Base-by-base conservation (phyloP, 1,140 invertebrate species). In the Euschistus heros region DNA sequence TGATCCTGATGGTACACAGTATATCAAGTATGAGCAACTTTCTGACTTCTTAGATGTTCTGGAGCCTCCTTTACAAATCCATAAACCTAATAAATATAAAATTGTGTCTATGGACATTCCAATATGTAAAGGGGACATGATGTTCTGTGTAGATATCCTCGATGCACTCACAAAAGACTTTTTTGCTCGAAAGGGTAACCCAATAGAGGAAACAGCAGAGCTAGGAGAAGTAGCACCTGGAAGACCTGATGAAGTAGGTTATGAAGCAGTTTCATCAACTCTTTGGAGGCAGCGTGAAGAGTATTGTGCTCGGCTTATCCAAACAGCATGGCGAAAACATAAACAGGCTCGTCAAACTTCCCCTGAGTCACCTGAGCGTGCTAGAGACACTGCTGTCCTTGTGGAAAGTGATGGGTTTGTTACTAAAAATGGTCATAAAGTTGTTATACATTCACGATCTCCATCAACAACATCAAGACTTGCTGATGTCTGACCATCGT, bases 81-180 rank as follows among this genome's bases (percentile, higher is more conserved):
- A 95, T 75, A 97, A 97, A 77, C 95, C 95, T 57, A 98, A 98
- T 77, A 95, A 97, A 80, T 97, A 96, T 79, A 96, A 97, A 83
- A 94, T 98, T 73, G 92, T 97, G 74, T 93, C 91, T 71, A 94
- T 98, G 90, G 94, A 98, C 77, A 97, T 98, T 75, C 91, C 94
- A 61, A 98, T 98, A 75, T 98, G 94, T 81, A 92, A 94, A 78
- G 91, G 88, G 52, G 94, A 98, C 78, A 82, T 90, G 77, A 92
- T 96, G 84, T 96, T 92, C 81, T 98, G 95, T 79, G 91, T 96
- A 70, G 95, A 98, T 80, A 97, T 98, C 72, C 81, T 98, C 71
- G 94, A 98, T 78, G 94, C 94, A 33, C 83, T 98, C 64, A 92
- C 89, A 24, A 91, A 91, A 74, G 93, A 97, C 82, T 98, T 97